A percentile compares a stretch with the other conserved stretches of the same genome.
Evolutionary conservation across 2,888 invertebrate genomes (phyloP).

Genomic region (Ischnura elegans): DNA sequence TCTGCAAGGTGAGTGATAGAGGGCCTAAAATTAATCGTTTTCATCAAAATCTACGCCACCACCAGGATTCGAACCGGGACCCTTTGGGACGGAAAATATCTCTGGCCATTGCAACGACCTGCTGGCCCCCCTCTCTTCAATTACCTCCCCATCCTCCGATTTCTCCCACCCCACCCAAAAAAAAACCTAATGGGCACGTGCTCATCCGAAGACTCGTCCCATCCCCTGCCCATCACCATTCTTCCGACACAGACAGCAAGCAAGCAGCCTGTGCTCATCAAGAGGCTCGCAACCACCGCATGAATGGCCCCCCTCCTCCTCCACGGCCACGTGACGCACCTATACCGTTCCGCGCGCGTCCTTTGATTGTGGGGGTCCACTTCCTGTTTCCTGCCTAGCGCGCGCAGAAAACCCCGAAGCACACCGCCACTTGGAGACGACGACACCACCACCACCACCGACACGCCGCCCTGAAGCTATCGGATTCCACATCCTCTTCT

Average conservation of each 20-base stretch:
- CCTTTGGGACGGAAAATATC: too few relatives aligned
- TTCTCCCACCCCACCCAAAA: neutral
- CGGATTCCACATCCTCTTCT: neutral
- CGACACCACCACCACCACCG: too few relatives aligned
- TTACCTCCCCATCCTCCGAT: neutral
- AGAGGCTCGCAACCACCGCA: neutral
- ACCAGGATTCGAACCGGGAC: too few relatives aligned
- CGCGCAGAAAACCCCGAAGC: neutral
- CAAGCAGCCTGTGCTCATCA: too few relatives aligned
- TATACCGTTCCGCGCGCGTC: conserved; percentile 65
- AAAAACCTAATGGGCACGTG: neutral
- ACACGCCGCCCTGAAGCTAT: neutral
- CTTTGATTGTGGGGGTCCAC: conserved; percentile 66
- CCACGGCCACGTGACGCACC: conserved; percentile 58
- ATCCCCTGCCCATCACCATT: neutral
- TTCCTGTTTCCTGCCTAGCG: conserved; percentile 56
- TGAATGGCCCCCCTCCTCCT: neutral
- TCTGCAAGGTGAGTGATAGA: too few relatives aligned
- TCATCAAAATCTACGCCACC: too few relatives aligned
- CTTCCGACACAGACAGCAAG: neutral
- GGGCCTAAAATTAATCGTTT: too few relatives aligned
- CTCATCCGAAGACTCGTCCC: neutral
- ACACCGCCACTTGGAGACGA: neutral
- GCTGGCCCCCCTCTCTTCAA: neutral
- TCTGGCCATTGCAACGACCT: too few relatives aligned